These are phyloP conservation scores for Myodes glareolus DNA, from an alignment of 2,113 vertebrate species.

Conservation along the genomic window DNA sequence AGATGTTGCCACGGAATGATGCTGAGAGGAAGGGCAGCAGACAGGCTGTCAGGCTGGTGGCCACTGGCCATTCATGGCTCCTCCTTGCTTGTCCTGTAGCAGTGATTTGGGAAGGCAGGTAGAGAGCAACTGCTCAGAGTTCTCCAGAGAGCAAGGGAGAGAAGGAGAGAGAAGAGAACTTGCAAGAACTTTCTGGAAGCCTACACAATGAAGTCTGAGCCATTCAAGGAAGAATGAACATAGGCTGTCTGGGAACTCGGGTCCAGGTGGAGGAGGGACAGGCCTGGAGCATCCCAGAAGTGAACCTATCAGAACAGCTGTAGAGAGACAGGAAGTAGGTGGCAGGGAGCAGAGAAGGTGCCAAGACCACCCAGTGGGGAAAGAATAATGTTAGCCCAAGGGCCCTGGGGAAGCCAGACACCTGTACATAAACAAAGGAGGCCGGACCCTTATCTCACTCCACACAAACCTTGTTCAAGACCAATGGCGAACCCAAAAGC, in stretches of 20 bases:
- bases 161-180: background rate
- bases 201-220: background rate
- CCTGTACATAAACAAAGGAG: background rate
- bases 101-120: background rate
- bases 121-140: background rate
- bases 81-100: background rate
- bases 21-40: background rate
- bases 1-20: background rate
- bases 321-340: background rate
- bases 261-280: background rate
- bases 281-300: background rate
- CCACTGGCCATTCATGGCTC: background rate
- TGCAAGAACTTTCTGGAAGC: background rate
- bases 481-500: fast-evolving
- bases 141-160: background rate
- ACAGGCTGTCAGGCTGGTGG: too few relatives aligned
- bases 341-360: background rate
- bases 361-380: background rate
- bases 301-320: too few relatives aligned
- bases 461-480: background rate
- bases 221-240: background rate
- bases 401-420: fast-evolving
- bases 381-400: background rate
- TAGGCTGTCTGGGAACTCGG: fast-evolving
- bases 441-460: background rate